phyloP scores from a whole-genome alignment of 2,888 invertebrate genomes.

The Hedya salicella region DNA sequence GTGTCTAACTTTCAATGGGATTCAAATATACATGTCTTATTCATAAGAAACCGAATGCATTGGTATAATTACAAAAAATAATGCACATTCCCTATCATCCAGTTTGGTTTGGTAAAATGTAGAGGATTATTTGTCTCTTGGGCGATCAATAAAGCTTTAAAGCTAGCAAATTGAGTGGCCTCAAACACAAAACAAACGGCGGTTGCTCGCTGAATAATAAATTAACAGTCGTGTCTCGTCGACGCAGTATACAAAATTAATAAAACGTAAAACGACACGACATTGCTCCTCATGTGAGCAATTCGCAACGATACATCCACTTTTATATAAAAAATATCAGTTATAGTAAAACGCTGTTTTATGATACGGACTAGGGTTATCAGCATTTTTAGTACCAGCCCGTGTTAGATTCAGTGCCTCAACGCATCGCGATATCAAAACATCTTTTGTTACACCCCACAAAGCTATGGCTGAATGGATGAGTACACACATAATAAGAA shows the following conservation, averaged over 20 bases:
- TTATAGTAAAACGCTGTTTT: not conserved
- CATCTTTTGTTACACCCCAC: conserved; percentile 9
- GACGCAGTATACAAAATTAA: conserved; percentile 11
- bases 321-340: not conserved
- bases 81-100: too few relatives aligned
- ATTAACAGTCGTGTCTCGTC: conserved; percentile 18
- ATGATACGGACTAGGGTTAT: not conserved
- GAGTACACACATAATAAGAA: not conserved
- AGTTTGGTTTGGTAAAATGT: conserved; percentile 1
- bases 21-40: too few relatives aligned
- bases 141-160: conserved; percentile 27
- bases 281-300: not conserved
- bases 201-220: conserved; percentile 38
- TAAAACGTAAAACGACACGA: conserved; percentile 26
- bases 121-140: conserved; percentile 12
- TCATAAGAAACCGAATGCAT: too few relatives aligned
- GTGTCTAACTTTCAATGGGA: too few relatives aligned
- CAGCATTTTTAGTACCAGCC: conserved; percentile 4
- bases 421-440: conserved; percentile 12
- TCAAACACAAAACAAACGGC: conserved; percentile 23
- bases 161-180: conserved; percentile 23
- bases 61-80: too few relatives aligned
- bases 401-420: not conserved
- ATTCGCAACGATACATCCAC: not conserved
- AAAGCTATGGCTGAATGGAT: conserved; percentile 8